These are phyloP conservation scores for Allacma fusca DNA, from an alignment of 2,888 invertebrate genomes.

Conservation along the genomic window DNA sequence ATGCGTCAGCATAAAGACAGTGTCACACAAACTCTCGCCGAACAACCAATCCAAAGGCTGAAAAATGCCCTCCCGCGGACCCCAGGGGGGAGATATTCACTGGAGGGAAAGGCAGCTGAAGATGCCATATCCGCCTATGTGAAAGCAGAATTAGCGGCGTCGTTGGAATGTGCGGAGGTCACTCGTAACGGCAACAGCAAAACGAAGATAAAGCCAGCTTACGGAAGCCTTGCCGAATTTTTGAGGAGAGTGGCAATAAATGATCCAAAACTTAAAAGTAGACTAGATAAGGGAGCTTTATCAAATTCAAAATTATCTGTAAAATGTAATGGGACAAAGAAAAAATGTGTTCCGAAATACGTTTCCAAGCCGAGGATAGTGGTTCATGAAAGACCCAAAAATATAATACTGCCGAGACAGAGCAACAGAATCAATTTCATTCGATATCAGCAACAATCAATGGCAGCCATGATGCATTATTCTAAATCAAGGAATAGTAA, in stretches of 20 bases:
- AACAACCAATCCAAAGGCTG: neutral
- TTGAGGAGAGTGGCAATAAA: neutral
- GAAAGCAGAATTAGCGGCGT: constrained; percentile 4
- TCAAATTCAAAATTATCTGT: neutral
- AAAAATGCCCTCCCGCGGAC: constrained; percentile 28
- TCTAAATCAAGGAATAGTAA: constrained; percentile 1
- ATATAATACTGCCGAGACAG: constrained; percentile 20
- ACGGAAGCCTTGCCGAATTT: neutral
- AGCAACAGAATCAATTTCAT: constrained; percentile 32
- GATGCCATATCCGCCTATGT: constrained; percentile 20
- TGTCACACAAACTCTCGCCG: neutral
- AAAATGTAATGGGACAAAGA: neutral
- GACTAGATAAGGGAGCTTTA: neutral
- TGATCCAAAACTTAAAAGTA: neutral
- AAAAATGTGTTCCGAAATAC: neutral
- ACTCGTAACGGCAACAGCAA: neutral
- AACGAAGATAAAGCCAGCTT: neutral
- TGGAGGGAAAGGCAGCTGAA: constrained; percentile 20
- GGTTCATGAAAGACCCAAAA: neutral
- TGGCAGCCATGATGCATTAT: constrained; percentile 34
- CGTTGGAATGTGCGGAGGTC: neutral
- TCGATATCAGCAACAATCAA: constrained; percentile 36
- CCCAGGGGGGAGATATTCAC: constrained; percentile 21
- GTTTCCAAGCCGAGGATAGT: neutral
- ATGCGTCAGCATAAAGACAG: neutral